A percentile compares a stretch with the other conserved stretches of the same genome.
These are phyloP conservation scores for Plecotus auritus DNA, from an alignment of 2,113 vertebrate genomes.

Conservation along the genomic window DNA sequence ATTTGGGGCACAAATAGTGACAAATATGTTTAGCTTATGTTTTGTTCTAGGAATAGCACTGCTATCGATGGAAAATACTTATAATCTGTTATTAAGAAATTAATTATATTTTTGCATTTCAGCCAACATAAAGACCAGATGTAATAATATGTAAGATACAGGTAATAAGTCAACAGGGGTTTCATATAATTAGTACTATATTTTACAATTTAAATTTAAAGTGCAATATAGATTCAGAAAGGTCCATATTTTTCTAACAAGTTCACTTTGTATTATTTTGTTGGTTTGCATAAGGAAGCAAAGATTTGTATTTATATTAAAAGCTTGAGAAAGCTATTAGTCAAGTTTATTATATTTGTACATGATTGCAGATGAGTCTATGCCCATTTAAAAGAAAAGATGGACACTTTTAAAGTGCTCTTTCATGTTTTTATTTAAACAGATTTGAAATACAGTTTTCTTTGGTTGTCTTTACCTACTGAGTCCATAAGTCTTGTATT, in stretches of 20 bases:
- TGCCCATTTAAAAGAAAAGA: constrained; percentile 75
- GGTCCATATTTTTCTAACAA: constrained; percentile 70
- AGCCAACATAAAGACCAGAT: constrained; percentile 56
- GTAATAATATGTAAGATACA: constrained; percentile 46
- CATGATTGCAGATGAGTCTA: constrained; percentile 68
- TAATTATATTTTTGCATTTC: constrained; percentile 63
- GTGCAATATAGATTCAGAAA: constrained; percentile 65
- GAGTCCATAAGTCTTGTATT: constrained; percentile 47
- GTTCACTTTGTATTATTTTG: constrained; percentile 62
- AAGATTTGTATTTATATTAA: constrained; percentile 72
- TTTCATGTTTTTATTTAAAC: constrained; percentile 83
- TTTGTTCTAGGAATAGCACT: constrained; percentile 39
- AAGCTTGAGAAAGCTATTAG: constrained; percentile 54
- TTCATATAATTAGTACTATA: constrained; percentile 59
- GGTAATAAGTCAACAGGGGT: background rate
- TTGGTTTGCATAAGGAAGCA: constrained; percentile 68
- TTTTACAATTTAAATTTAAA: constrained; percentile 65
- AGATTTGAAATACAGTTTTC: constrained; percentile 65
- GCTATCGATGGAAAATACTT: constrained; percentile 41
- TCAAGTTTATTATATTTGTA: constrained; percentile 71
- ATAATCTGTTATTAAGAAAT: constrained; percentile 59
- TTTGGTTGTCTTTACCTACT: constrained; percentile 72
- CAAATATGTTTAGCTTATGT: background rate
- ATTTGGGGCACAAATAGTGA: constrained; percentile 49
- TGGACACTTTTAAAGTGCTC: constrained; percentile 78